phyloP scores from a whole-genome alignment of 1,140 invertebrate genomes.

The Pseudomyrmex concolor region DNA sequence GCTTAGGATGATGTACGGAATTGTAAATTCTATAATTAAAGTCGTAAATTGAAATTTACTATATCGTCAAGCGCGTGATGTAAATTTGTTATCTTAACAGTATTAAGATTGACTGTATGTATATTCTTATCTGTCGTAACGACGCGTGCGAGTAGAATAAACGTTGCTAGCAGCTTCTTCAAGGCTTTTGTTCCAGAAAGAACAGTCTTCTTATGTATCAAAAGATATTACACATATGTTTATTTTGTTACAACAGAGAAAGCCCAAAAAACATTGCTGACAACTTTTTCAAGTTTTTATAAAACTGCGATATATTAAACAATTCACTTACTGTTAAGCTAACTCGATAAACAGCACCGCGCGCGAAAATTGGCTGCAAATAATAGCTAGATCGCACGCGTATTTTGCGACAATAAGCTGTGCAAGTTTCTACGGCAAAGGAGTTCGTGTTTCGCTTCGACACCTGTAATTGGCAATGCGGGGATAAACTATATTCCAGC shows the following conservation, averaged over 20 bases:
- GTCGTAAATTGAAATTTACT: neutral
- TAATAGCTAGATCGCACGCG: neutral
- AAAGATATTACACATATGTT: too few species aligned
- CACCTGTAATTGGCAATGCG: slow-evolving; percentile 36
- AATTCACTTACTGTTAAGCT: neutral
- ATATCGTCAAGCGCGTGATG: neutral
- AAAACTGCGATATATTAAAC: too few species aligned
- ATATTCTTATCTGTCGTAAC: too few species aligned
- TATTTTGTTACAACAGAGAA: too few species aligned
- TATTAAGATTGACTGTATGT: too few species aligned
- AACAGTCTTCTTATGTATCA: too few species aligned
- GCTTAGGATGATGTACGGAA: neutral
- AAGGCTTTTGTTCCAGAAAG: too few species aligned
- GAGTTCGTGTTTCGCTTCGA: slow-evolving; percentile 27
- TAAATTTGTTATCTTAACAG: neutral
- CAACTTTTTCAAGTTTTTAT: too few species aligned
- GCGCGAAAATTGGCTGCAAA: slow-evolving; percentile 15
- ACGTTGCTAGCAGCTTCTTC: too few species aligned
- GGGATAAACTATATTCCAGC: slow-evolving; percentile 24
- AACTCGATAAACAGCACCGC: neutral
- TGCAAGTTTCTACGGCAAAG: slow-evolving; percentile 28
- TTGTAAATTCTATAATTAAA: slow-evolving; percentile 4
- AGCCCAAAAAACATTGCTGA: too few species aligned
- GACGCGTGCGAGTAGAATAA: too few species aligned
- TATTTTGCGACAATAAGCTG: slow-evolving; percentile 44